These are phyloP conservation scores for Trogon surrucura DNA, from an alignment of 2,113 vertebrate species.

Conservation along the genomic window DNA sequence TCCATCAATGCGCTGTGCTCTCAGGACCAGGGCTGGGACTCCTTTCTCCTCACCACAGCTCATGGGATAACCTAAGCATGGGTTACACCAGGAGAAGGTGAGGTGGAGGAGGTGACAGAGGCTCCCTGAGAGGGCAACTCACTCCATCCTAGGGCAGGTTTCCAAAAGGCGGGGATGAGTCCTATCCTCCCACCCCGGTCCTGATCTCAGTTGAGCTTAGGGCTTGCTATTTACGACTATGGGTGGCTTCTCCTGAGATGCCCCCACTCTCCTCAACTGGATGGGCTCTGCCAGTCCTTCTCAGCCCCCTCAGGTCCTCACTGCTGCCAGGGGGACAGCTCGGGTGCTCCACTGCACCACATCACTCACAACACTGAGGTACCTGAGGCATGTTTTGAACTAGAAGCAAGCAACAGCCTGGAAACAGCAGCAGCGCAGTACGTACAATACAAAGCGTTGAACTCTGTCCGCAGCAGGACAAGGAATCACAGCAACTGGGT, in stretches of 20 bases:
- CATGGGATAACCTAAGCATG: neutral
- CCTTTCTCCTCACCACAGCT: neutral
- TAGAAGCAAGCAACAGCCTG: neutral
- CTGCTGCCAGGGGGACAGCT: neutral
- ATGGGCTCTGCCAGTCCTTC: neutral
- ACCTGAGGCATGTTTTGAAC: neutral
- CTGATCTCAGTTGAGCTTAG: neutral
- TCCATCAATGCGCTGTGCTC: neutral
- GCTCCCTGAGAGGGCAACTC: neutral
- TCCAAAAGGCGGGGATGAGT: neutral
- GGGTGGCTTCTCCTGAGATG: neutral
- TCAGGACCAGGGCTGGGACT: neutral
- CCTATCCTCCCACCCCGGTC: neutral
- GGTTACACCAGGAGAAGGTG: neutral
- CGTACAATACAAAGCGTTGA: neutral
- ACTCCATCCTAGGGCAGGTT: neutral
- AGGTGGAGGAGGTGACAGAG: neutral
- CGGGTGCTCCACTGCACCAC: neutral
- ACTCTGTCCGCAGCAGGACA: fast-evolving
- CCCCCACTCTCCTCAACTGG: neutral
- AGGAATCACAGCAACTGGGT: neutral
- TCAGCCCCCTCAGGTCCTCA: neutral
- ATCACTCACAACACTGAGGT: neutral
- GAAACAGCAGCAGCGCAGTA: neutral
- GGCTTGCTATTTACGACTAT: neutral